Conservation (phyloP, 2,113 vertebrate genomes). For the Heterotilapia buettikoferi region DNA sequence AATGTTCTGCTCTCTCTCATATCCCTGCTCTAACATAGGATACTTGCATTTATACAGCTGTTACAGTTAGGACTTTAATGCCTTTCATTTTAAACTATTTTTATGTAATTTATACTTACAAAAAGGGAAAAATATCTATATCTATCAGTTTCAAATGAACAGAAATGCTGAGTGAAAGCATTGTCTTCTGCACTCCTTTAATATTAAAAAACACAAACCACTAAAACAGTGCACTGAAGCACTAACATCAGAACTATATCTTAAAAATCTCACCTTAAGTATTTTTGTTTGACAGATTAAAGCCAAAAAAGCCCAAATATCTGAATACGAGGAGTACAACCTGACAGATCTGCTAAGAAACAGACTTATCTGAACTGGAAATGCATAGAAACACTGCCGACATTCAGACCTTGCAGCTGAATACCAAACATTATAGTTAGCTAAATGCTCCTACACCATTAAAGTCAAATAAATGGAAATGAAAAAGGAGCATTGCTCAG, state of each 20-base stretch:
- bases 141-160: not conserved
- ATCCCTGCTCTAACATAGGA: not conserved
- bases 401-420: not conserved
- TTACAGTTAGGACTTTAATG: not conserved
- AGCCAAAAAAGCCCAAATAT: not conserved
- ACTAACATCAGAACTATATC: not conserved
- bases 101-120: not conserved
- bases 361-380: not conserved
- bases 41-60: not conserved
- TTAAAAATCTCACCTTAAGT: not conserved
- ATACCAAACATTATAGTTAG: not conserved
- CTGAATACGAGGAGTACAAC: not conserved
- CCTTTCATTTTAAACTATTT: not conserved
- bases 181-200: not conserved
- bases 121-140: fast-evolving
- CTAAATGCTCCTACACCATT: not conserved
- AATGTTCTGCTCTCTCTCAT: not conserved
- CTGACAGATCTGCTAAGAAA: not conserved
- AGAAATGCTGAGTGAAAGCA: not conserved
- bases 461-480: not conserved
- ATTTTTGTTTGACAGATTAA: not conserved
- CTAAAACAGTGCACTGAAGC: not conserved
- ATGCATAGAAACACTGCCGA: fast-evolving
- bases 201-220: fast-evolving
- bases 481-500: not conserved